Conservation (phyloP, 2,888 invertebrate species). For the Hypena proboscidalis region DNA sequence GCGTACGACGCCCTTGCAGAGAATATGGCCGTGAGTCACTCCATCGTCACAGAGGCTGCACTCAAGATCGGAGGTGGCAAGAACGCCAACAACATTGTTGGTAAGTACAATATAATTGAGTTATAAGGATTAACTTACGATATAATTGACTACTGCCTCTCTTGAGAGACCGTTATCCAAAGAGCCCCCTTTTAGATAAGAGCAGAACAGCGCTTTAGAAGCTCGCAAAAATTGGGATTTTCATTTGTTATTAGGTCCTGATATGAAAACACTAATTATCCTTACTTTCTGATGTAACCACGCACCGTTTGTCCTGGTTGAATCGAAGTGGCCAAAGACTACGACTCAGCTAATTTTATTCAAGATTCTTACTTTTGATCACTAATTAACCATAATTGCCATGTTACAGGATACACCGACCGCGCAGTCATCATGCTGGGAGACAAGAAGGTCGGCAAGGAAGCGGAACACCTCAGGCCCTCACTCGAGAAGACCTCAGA, state of each 20-base stretch:
- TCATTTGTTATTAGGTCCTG: background rate
- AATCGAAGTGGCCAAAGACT: too few species aligned
- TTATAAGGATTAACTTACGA: too few species aligned
- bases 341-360: too few species aligned
- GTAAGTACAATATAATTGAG: conserved; percentile 56
- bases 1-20: conserved; percentile 63
- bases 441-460: conserved; percentile 87
- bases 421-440: conserved; percentile 87
- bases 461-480: conserved; percentile 80
- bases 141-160: too few species aligned
- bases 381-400: background rate
- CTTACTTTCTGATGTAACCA: too few species aligned
- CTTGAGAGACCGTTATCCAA: too few species aligned
- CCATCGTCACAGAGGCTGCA: conserved; percentile 86
- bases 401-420: conserved; percentile 81
- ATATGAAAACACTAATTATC: too few species aligned
- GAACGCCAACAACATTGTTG: conserved; percentile 84
- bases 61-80: conserved; percentile 84
- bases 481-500: conserved; percentile 85
- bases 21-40: conserved; percentile 85
- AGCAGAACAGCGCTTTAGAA: too few species aligned
- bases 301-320: too few species aligned
- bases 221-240: background rate
- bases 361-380: too few species aligned
- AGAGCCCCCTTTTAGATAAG: too few species aligned